These are phyloP conservation scores for Megaceryle maxima DNA, from an alignment of 2,113 vertebrate species.

Conservation along the genomic window DNA sequence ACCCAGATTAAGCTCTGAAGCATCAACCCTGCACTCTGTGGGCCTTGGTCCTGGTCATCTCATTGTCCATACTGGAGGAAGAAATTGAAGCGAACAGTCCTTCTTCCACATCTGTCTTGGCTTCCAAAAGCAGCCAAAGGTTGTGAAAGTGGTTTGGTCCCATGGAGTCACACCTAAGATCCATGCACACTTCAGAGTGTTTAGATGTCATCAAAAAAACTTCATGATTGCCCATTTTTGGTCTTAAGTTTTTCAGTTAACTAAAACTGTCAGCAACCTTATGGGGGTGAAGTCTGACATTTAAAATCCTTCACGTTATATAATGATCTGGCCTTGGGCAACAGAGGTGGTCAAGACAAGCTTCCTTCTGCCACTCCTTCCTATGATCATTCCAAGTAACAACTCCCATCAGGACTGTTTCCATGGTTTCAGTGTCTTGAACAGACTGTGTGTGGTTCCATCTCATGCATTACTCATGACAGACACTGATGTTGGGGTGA, in stretches of 20 bases:
- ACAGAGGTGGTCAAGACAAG: not conserved
- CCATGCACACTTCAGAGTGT: not conserved
- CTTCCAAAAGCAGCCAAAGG: not conserved
- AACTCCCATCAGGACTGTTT: not conserved
- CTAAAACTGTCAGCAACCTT: not conserved
- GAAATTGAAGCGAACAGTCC: not conserved
- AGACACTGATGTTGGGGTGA: slow-evolving; percentile 17
- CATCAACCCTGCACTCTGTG: not conserved
- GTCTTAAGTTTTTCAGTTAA: not conserved
- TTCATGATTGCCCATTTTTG: not conserved
- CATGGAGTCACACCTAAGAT: not conserved
- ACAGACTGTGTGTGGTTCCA: slow-evolving; percentile 47
- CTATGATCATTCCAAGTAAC: slow-evolving; percentile 1
- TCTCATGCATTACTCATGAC: slow-evolving; percentile 36
- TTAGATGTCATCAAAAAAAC: not conserved
- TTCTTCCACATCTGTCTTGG: not conserved
- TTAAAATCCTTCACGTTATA: not conserved
- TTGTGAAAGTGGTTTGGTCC: not conserved
- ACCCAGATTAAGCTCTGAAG: not conserved
- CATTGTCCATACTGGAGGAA: not conserved
- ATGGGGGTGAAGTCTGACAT: not conserved
- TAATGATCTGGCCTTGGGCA: not conserved
- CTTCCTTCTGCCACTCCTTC: not conserved
- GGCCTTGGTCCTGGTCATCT: not conserved
- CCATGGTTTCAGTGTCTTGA: slow-evolving; percentile 35